A percentile compares a stretch with the other conserved stretches of the same genome.
phyloP scores from a whole-genome alignment of 2,888 invertebrate species.

The Melieria omissa region DNA sequence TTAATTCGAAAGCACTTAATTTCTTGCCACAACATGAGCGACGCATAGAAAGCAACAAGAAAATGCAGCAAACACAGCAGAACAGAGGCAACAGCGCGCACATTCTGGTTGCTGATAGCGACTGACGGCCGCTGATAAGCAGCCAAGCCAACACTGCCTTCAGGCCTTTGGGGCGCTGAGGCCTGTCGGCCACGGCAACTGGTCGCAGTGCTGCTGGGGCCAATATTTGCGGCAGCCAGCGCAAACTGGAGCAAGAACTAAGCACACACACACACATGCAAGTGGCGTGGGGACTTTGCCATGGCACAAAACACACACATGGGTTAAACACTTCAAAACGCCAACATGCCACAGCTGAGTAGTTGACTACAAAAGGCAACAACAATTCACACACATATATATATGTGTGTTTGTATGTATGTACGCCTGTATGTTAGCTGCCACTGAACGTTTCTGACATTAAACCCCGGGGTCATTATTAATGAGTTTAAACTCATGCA shows the following conservation, averaged over 20 bases:
- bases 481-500: constrained; percentile 31
- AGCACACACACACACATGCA: neutral
- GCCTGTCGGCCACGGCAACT: no score
- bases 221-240: no score
- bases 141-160: neutral
- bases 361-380: no score
- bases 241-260: no score
- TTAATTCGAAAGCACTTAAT: constrained; percentile 34
- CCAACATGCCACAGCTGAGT: no score
- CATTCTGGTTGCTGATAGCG: constrained; percentile 10
- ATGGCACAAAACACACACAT: neutral
- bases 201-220: no score
- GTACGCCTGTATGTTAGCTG: constrained; percentile 29
- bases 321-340: no score
- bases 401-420: constrained; percentile 8
- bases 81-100: neutral
- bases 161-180: no score
- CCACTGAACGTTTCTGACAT: constrained; percentile 37
- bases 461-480: constrained; percentile 38
- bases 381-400: neutral
- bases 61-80: neutral
- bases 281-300: no score
- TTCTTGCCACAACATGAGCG: neutral
- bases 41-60: neutral
- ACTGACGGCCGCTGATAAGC: constrained; percentile 34